A percentile compares a stretch with the other conserved stretches of the same genome.
Evolutionary conservation across 2,113 vertebrate species (phyloP).

Genomic region (Illadopsis cleaveri): DNA sequence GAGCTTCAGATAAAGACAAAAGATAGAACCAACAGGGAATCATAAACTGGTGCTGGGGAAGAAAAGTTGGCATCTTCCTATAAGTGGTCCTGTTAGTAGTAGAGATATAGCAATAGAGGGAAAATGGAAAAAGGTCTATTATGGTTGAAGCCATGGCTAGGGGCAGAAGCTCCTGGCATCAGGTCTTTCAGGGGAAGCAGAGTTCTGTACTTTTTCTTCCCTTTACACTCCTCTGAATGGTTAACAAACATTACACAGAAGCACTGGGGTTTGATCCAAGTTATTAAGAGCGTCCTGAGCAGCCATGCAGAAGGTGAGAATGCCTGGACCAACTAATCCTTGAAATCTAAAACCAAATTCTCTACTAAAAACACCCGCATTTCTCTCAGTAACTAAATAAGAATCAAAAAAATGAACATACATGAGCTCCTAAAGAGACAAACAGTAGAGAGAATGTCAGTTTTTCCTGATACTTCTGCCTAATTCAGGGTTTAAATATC

Average conservation of each 20-base stretch:
- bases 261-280: not conserved
- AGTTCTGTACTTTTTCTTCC: not conserved
- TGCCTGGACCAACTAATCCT: not conserved
- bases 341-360: not conserved
- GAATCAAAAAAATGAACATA: not conserved
- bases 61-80: not conserved
- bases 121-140: not conserved
- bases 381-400: not conserved
- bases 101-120: not conserved
- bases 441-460: not conserved
- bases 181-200: not conserved
- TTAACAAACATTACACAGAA: not conserved
- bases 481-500: not conserved
- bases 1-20: not conserved
- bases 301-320: not conserved
- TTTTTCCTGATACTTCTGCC: not conserved
- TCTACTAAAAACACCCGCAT: not conserved
- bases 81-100: not conserved
- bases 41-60: not conserved
- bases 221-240: not conserved
- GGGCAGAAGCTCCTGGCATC: not conserved
- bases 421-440: not conserved
- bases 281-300: not conserved
- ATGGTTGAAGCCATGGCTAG: not conserved
- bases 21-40: not conserved